phyloP scores from a whole-genome alignment of 2,888 invertebrate species.

The Apocheima hispidaria region DNA sequence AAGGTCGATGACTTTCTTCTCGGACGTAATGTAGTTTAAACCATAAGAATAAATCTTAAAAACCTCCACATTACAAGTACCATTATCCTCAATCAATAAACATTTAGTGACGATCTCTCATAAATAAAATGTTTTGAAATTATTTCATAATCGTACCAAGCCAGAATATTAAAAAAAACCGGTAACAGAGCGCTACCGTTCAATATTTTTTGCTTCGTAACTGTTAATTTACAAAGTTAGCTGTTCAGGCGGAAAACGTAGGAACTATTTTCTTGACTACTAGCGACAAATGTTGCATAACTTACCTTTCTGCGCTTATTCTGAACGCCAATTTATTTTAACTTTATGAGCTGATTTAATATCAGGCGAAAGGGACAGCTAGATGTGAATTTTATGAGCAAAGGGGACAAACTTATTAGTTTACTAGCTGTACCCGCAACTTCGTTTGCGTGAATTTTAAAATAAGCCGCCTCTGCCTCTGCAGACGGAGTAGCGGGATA shows the following conservation, averaged over 20 bases:
- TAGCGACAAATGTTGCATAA: too few species aligned
- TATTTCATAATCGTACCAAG: constrained; percentile 11
- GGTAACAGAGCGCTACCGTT: constrained; percentile 14
- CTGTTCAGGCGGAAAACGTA: neutral
- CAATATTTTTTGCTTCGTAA: constrained; percentile 6
- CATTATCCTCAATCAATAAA: constrained; percentile 12
- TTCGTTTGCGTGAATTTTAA: too few species aligned
- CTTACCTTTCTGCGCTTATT: too few species aligned
- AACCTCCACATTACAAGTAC: neutral
- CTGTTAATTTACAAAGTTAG: constrained; percentile 2
- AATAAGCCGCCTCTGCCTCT: too few species aligned
- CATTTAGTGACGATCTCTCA: neutral
- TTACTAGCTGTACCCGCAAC: too few species aligned
- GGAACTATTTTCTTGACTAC: neutral
- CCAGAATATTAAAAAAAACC: constrained; percentile 17
- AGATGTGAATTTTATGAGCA: too few species aligned
- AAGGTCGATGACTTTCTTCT: neutral
- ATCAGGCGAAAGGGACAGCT: too few species aligned
- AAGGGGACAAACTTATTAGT: too few species aligned
- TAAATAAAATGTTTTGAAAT: constrained; percentile 9
- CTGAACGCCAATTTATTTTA: too few species aligned
- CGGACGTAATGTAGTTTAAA: neutral
- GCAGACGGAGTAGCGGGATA: too few species aligned
- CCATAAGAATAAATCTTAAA: neutral
- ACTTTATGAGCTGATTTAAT: too few species aligned